Conservation (phyloP, 2,888 invertebrate genomes). For the Pediacus dermestoides region DNA sequence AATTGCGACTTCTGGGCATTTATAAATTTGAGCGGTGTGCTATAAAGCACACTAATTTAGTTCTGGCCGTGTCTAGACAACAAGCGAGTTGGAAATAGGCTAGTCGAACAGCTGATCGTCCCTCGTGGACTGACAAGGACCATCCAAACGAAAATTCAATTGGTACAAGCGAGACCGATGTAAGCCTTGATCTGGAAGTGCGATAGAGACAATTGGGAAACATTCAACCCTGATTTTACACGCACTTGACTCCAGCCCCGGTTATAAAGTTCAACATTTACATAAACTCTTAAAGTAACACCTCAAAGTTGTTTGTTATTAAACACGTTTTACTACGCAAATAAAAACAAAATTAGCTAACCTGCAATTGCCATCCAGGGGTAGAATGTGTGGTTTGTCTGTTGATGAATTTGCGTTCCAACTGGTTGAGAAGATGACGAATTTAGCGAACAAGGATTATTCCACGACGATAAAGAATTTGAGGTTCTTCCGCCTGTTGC, state of each 20-base stretch:
- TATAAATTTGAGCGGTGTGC: conserved; percentile 17
- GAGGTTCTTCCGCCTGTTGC: conserved; percentile 55
- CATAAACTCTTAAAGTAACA: conserved; percentile 36
- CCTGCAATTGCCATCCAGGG: conserved; percentile 99
- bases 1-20: conserved; percentile 13
- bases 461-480: conserved; percentile 71
- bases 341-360: conserved; percentile 52
- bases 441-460: conserved; percentile 83
- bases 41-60: conserved; percentile 27
- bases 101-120: conserved; percentile 48
- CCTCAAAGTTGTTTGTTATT: background rate
- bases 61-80: conserved; percentile 37
- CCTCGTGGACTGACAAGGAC: conserved; percentile 43
- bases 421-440: conserved; percentile 73
- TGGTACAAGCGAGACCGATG: conserved; percentile 22
- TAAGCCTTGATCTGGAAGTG: conserved; percentile 29
- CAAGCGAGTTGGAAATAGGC: conserved; percentile 42
- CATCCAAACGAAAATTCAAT: conserved; percentile 25
- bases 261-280: conserved; percentile 40
- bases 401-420: conserved; percentile 83
- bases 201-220: conserved; percentile 42
- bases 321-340: conserved; percentile 2
- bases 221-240: conserved; percentile 56
- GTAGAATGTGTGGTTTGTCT: conserved; percentile 91
- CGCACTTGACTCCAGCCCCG: conserved; percentile 55